Conservation (phyloP, 2,888 invertebrate genomes). For the Abscondita cerata region DNA sequence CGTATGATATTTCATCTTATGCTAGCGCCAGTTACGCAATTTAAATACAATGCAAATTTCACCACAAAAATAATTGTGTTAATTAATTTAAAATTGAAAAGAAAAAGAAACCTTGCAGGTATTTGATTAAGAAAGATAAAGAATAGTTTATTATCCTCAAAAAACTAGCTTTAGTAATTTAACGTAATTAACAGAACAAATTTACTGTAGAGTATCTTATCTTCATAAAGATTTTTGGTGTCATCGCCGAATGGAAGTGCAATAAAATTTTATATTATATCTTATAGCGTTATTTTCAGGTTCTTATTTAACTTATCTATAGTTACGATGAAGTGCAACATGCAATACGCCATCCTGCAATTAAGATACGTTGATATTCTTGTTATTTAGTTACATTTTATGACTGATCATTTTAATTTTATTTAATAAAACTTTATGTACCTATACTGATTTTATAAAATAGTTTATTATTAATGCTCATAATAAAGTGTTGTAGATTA, state of each 20-base stretch:
- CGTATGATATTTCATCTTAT: slow-evolving; percentile 14
- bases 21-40: slow-evolving; percentile 1
- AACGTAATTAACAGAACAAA: not conserved
- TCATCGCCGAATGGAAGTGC: not conserved
- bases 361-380: slow-evolving; percentile 4
- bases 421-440: no score
- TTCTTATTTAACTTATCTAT: not conserved
- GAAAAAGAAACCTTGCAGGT: no score
- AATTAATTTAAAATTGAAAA: no score
- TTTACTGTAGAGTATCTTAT: not conserved
- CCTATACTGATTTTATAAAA: no score
- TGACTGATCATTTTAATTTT: no score
- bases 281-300: not conserved
- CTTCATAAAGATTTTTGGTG: slow-evolving; percentile 2
- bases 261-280: slow-evolving; percentile 8
- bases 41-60: not conserved
- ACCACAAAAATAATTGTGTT: no score
- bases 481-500: no score
- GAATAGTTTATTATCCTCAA: no score
- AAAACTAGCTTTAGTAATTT: not conserved
- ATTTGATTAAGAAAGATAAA: no score
- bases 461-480: no score
- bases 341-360: not conserved
- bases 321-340: not conserved
- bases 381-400: not conserved